Base-by-base conservation (phyloP, 2,888 invertebrate genomes). In the Calliopum simillimum region DNA sequence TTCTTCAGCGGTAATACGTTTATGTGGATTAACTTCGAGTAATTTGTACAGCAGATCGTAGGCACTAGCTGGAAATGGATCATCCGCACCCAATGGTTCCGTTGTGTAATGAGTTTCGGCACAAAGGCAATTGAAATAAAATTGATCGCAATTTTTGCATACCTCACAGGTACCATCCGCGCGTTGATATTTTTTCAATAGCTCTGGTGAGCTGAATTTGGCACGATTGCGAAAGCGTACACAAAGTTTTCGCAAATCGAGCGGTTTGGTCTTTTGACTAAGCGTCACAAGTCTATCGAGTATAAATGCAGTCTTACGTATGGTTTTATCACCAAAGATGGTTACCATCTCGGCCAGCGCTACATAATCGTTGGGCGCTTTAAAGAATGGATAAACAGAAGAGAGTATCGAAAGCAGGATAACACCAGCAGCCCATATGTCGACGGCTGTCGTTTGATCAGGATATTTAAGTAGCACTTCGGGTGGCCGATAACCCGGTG, bases 381-480 rank as follows among this genome's bases (percentile, higher is more conserved):
- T 91, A 84, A 96, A 94, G 85, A 96, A 93, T 65, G 95, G 95
- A 87, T 94, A 94, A 13, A 94, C 91, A 53, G 91, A 91, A 77
- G 93, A 92, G 47, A 96, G 88, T 75, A 94, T 89, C 64, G 91
- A 91, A 5, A 94, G 87, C 81, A 96, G 90, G 77, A 96, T 94
- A 63, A 96, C 92, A 70, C 96, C 96, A 55, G 91, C 90, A 62
- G 96, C 94, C 96, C 97, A 97, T 79, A 94, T 89, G 87, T 97
- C 97, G 76, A 97, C 93, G 73, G 93, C 94, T 79, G 94, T 92
- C 44, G 92, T 91, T 87, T 97, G 97, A 72, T 90, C 87, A n/a
- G 90, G 88, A 83, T 90, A 91, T 86, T 94, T 94, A 43, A 96
- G 87, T 76, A 94, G 85, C 78, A 94, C 94, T 88, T 95, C 96